These are phyloP conservation scores for Apostichopus japonicus DNA, from an alignment of 35 echinoderm and acorn worm species.

Conservation along the genomic window DNA sequence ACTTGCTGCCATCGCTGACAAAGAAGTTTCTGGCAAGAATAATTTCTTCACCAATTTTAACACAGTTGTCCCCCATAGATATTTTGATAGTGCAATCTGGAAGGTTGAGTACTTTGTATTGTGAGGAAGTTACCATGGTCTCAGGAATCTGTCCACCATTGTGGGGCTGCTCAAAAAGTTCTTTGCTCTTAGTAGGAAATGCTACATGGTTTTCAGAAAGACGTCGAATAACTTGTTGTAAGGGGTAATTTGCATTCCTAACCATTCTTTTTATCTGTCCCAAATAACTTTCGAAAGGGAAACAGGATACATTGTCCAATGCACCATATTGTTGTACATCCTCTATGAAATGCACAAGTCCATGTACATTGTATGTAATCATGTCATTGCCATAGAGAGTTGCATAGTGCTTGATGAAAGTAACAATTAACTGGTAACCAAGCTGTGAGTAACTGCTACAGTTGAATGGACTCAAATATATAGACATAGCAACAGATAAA, in stretches of 20 bases:
- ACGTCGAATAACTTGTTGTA: slow-evolving; percentile 57
- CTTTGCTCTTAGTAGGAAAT: background rate
- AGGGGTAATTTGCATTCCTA: slow-evolving; percentile 49
- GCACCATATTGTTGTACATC: slow-evolving; percentile 52
- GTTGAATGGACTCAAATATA: slow-evolving; percentile 1
- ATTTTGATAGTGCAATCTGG: background rate
- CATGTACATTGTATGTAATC: slow-evolving; percentile 78
- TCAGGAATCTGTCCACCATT: background rate
- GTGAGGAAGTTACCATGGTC: background rate
- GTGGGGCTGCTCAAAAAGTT: background rate
- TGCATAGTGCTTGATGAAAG: slow-evolving; percentile 60
- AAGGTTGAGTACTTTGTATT: background rate
- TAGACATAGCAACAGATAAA: background rate
- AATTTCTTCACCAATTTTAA: slow-evolving; percentile 20
- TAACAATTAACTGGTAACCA: slow-evolving; percentile 47
- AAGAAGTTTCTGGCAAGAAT: slow-evolving; percentile 14
- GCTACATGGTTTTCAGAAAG: background rate
- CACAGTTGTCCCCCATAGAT: slow-evolving; percentile 17
- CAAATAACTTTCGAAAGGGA: slow-evolving; percentile 72
- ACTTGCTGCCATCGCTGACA: no score
- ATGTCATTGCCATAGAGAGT: slow-evolving; percentile 42
- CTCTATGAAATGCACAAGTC: slow-evolving; percentile 63
- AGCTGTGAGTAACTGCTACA: background rate
- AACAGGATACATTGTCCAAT: slow-evolving; percentile 67
- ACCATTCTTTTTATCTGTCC: slow-evolving; percentile 60